Base-by-base conservation (phyloP, 2,888 invertebrate genomes). In the Clunio marinus region DNA sequence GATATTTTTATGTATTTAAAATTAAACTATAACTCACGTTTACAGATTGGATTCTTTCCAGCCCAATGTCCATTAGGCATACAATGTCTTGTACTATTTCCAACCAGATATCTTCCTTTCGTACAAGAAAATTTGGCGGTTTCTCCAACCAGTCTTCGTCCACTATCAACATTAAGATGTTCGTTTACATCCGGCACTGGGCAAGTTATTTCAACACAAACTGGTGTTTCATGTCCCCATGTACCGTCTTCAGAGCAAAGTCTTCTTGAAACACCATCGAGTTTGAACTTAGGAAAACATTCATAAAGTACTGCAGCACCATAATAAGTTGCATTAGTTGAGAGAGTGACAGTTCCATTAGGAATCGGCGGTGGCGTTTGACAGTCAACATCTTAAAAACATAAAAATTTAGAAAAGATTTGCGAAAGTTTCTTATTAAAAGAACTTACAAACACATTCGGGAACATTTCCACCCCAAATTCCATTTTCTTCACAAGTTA, bases 311-410 rank as follows among this genome's bases (percentile, higher is more conserved):
- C 92, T 1, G 90, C 86, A 0, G 92, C 90, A 0, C 93, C 93
- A 73, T 93, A 93, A 76, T 92, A 93, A 0, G 94, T 93, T 0
- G 87, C 91, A 76, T 94, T 94, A 0, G 92, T 91, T 0, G 91
- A 88, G 66, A 94, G 78, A 0, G 87, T 88, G 70, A 91, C 87
- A 73, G 84, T 84, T 17, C 93, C 93, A 74, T 89, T 86, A 41
- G 83, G 81, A 1, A 92, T 82, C 2, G 84, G 82, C 2, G 85
- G 83, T 0, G 93, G 93, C 65, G 84, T 83, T 3, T 89, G 89
- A 75, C 95, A 95, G 75, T 95, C 93, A 51, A 95, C 93, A 77
- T 88, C 92, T 92, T 73, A 20, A 37, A 25, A 32, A n/a, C n/a
- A n/a, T 13, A 32, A 32, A 15, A 60, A 24, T 32, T 27, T 15